Base-by-base conservation (phyloP, 1,140 invertebrate genomes). In the Oscheius sp. region DNA sequence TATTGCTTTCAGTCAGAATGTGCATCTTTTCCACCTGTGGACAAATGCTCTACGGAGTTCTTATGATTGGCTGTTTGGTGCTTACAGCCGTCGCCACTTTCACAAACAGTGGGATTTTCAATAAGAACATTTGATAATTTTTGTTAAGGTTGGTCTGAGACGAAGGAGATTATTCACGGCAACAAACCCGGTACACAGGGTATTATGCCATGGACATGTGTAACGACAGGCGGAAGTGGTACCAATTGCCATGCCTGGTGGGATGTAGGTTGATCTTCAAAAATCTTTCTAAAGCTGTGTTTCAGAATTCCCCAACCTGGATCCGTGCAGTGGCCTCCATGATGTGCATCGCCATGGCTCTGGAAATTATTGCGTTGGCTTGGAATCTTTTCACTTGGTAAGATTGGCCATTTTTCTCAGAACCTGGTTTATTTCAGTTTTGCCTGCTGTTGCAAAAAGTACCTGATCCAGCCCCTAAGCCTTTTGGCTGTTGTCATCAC, bases 401-500 rank as follows among this genome's bases (percentile, higher is more conserved):
- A 58, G 45, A 28, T 7, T 28, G 23, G 20, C 20, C 26, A 13
- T 26, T 49, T 20, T 52, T 26, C 23, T 3, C 10, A n/a, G 3
- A 67, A 42, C 7, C n/a, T n/a, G 38, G n/a, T 42, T 26, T 4
- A 55, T 68, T 68, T 61, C 67, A 68, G 67, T 42, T 55, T 68
- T 68, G 52, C 67, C 20, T 68, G 67, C 26, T 68, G 67, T 34
- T 68, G 67, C 55, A 68, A 68, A 55, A 68, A 68, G 36, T 68
- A 49, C 26, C 52, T 68, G n/a, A 68, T 68, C 31, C 67, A 68
- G 15, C 67, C 67, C 36, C 67, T 68, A 3, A 46, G 49, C 36
- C 36, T 68, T 10, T 68, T 68, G n/a, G 49, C 67, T n/a, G 35
- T 59, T 3, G 26, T 68, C 52, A 58, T 55, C 3, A 58, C 52